These are phyloP conservation scores for Centropus bengalensis DNA, from an alignment of 2,113 vertebrate species.

Conservation along the genomic window DNA sequence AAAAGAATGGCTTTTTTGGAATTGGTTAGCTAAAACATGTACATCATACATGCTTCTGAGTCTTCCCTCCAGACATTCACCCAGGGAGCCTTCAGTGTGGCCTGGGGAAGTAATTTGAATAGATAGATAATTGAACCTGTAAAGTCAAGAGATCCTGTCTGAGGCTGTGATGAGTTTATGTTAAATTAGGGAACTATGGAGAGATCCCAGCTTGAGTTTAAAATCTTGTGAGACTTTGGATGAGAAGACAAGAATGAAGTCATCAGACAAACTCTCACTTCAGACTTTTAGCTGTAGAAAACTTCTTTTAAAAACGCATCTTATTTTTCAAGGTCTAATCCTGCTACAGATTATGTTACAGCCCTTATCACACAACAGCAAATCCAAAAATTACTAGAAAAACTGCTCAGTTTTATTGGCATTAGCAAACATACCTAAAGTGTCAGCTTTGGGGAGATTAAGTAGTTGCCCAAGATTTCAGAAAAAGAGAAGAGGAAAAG, in stretches of 20 bases:
- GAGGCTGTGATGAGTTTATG: background rate
- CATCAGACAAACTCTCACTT: background rate
- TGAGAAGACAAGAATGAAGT: constrained; percentile 5
- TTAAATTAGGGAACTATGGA: constrained; percentile 12
- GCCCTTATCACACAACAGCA: background rate
- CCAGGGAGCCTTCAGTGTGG: background rate
- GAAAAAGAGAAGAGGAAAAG: background rate
- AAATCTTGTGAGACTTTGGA: constrained; percentile 7
- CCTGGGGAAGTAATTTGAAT: background rate
- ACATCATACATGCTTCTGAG: constrained; percentile 1
- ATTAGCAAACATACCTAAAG: background rate
- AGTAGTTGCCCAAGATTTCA: background rate
- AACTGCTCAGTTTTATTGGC: background rate
- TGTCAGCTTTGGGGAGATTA: background rate
- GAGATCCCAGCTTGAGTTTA: background rate
- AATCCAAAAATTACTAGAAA: background rate
- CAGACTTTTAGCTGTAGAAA: background rate
- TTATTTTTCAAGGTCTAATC: background rate
- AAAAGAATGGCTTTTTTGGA: background rate
- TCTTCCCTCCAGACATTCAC: background rate
- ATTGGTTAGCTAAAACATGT: background rate
- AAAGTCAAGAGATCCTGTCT: background rate
- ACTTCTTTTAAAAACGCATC: background rate
- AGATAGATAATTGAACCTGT: background rate
- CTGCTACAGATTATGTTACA: background rate